These are phyloP conservation scores for Pipistrellus nathusii DNA, from an alignment of 2,797 vertebrate genomes.

Conservation along the genomic window DNA sequence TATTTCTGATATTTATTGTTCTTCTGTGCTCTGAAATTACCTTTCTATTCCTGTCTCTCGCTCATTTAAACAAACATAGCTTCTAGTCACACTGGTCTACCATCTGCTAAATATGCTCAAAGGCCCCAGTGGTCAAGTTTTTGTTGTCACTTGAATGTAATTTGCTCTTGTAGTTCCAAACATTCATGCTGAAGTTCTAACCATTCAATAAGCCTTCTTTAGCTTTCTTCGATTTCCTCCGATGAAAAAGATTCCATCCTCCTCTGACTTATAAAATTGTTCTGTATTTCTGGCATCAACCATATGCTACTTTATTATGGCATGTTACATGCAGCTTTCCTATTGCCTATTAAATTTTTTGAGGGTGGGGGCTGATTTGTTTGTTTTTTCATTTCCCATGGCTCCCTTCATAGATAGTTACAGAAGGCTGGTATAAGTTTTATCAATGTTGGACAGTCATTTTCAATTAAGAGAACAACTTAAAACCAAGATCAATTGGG, in stretches of 20 bases:
- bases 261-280: not conserved
- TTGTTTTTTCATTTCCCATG: not conserved
- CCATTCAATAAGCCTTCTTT: not conserved
- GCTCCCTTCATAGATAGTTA: slow-evolving; percentile 17
- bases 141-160: not conserved
- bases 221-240: not conserved
- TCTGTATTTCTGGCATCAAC: not conserved
- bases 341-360: not conserved
- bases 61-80: not conserved
- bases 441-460: slow-evolving; percentile 43
- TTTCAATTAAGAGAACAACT: slow-evolving; percentile 47
- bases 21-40: not conserved
- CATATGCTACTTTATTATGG: not conserved
- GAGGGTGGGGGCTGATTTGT: not conserved
- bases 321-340: not conserved
- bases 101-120: not conserved
- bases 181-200: not conserved
- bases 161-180: not conserved
- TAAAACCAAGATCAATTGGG: slow-evolving; percentile 36
- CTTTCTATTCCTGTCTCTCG: not conserved
- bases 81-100: not conserved
- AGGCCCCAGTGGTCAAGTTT: not conserved
- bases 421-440: slow-evolving; percentile 35
- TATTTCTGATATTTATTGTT: not conserved
- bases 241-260: not conserved